Conservation (phyloP, 2,888 invertebrate genomes). For the Exocentrus adspersus region DNA sequence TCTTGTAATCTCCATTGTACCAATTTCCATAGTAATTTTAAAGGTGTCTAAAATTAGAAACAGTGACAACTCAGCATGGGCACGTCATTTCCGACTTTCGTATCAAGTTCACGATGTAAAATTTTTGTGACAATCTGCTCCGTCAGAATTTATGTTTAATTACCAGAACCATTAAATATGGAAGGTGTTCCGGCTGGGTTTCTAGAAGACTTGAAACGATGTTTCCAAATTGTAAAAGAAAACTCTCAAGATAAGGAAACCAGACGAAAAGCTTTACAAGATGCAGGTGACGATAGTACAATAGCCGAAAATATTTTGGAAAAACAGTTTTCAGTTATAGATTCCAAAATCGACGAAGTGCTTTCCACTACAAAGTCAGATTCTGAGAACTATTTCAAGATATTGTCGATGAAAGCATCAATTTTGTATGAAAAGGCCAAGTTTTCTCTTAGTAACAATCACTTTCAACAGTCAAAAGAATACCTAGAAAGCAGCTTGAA, state of each 20-base stretch:
- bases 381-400: constrained; percentile 47
- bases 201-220: constrained; percentile 22
- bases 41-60: no score
- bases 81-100: not conserved
- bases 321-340: constrained; percentile 41
- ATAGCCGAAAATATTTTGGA: constrained; percentile 37
- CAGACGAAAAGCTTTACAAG: constrained; percentile 9
- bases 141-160: constrained; percentile 21
- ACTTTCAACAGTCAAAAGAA: constrained; percentile 47
- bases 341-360: constrained; percentile 44
- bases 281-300: constrained; percentile 37
- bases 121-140: constrained; percentile 18
- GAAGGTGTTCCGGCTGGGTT: constrained; percentile 12
- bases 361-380: constrained; percentile 36
- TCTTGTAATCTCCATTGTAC: no score
- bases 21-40: no score
- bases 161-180: constrained; percentile 6
- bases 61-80: no score
- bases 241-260: constrained; percentile 10
- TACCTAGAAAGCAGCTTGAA: constrained; percentile 53
- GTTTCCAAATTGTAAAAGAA: constrained; percentile 28
- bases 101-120: not conserved
- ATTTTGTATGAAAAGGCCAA: constrained; percentile 60
- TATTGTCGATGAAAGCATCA: constrained; percentile 58
- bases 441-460: constrained; percentile 51